phyloP scores from a whole-genome alignment of 2,888 invertebrate species.

The Drosophila tripunctata region DNA sequence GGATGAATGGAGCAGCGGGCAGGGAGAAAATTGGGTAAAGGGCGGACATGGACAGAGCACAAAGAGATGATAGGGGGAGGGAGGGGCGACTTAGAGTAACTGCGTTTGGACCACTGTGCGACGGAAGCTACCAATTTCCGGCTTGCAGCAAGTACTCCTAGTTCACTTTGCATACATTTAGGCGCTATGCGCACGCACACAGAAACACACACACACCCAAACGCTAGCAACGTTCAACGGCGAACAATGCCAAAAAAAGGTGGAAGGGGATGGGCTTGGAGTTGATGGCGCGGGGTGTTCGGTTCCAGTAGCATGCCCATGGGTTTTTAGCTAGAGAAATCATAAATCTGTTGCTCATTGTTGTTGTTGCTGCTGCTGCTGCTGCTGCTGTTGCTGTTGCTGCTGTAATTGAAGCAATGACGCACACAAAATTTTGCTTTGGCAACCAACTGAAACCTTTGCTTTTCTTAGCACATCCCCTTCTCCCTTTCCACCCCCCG shows the following conservation, averaged over 20 bases:
- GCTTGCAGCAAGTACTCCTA: conserved; percentile 45
- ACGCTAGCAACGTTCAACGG: conserved; percentile 10
- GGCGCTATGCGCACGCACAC: conserved; percentile 23
- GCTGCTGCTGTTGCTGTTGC: conserved; percentile 27
- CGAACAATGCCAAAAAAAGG: conserved; percentile 6
- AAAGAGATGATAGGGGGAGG: neutral
- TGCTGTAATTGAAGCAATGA: conserved; percentile 64
- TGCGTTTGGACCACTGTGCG: conserved; percentile 18
- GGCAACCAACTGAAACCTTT: neutral
- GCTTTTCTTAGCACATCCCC: neutral
- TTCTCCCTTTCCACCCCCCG: neutral
- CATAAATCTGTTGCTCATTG: conserved; percentile 53
- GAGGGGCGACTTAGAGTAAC: neutral
- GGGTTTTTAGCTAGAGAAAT: conserved; percentile 26
- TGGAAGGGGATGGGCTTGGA: too few relatives aligned
- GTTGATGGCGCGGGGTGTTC: accelerated
- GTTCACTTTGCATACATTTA: conserved; percentile 60
- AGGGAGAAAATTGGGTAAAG: neutral
- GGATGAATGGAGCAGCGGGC: neutral
- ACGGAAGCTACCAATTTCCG: conserved; percentile 72
- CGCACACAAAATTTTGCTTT: conserved; percentile 54
- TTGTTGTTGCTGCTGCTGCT: conserved; percentile 36
- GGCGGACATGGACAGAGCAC: neutral
- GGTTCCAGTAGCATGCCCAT: neutral
- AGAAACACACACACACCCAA: neutral